These are phyloP conservation scores for Polymixis lichenea DNA, from an alignment of 2,888 invertebrate species.

Conservation along the genomic window DNA sequence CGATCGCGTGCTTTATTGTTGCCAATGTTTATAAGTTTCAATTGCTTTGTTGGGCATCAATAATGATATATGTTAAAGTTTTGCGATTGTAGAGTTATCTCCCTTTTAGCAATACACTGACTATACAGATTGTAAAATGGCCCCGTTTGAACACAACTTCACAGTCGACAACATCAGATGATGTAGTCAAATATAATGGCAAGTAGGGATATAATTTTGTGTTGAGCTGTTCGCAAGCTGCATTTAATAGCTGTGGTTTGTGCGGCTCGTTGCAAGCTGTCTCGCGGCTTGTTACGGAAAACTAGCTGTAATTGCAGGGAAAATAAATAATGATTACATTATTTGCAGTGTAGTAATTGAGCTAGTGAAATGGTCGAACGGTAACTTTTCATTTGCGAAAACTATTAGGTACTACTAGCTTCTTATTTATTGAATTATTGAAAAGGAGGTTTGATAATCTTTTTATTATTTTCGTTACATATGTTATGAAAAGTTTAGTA, in stretches of 20 bases:
- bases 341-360: conserved; percentile 35
- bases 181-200: conserved; percentile 56
- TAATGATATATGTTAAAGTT: neutral
- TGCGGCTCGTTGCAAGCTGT: conserved; percentile 37
- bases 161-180: conserved; percentile 13
- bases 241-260: conserved; percentile 48
- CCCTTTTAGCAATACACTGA: neutral
- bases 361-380: conserved; percentile 3
- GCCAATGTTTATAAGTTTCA: neutral
- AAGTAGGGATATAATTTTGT: conserved; percentile 29
- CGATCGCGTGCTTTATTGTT: neutral
- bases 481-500: neutral
- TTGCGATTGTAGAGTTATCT: neutral
- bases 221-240: conserved; percentile 33
- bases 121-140: neutral
- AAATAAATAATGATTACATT: conserved; percentile 56
- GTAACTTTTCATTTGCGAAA: neutral
- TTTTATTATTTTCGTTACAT: neutral
- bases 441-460: neutral
- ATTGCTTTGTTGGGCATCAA: neutral
- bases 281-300: conserved; percentile 19
- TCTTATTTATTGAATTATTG: no score
- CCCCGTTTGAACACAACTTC: conserved; percentile 25
- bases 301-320: conserved; percentile 57
- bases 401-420: neutral